Percentiles rank a stretch among this genome's conserved stretches.
Evolutionary conservation across 2,113 vertebrate species (phyloP).

Genomic region (Elanus axillaris): DNA sequence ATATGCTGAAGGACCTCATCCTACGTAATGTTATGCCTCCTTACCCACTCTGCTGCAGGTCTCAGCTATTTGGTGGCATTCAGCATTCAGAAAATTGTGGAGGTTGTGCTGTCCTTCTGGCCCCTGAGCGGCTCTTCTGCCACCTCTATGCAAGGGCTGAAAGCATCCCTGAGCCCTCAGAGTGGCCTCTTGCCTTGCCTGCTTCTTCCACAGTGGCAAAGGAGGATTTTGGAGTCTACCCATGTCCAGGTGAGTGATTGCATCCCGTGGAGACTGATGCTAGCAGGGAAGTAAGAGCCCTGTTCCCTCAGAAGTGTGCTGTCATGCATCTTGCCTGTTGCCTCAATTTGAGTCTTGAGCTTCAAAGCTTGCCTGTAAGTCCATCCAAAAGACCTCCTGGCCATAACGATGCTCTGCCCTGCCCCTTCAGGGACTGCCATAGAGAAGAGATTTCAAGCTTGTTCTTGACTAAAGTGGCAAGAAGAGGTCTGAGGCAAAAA

Average conservation of each 20-base stretch:
- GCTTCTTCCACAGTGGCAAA: neutral
- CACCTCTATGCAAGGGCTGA: neutral
- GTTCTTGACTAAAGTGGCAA: neutral
- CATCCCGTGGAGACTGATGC: fast-evolving
- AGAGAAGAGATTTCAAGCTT: neutral
- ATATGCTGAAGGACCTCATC: neutral
- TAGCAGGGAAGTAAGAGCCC: neutral
- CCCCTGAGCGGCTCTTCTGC: neutral
- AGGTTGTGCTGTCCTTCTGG: neutral
- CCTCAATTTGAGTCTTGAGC: neutral
- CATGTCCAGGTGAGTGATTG: neutral
- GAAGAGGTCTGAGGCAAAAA: neutral
- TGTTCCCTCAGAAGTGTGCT: neutral
- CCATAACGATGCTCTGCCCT: neutral
- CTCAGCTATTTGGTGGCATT: neutral
- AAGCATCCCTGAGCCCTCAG: neutral
- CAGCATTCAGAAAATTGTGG: neutral
- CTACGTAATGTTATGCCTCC: neutral
- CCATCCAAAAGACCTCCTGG: neutral
- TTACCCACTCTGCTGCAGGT: neutral
- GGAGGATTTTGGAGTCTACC: neutral
- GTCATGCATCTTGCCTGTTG: neutral
- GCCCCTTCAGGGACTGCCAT: neutral
- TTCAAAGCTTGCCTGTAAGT: neutral
- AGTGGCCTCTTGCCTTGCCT: neutral